Percentiles rank a stretch among this genome's conserved stretches.
These are phyloP conservation scores for Phyllostomus discolor DNA, from an alignment of 2,113 vertebrate genomes.

Conservation along the genomic window DNA sequence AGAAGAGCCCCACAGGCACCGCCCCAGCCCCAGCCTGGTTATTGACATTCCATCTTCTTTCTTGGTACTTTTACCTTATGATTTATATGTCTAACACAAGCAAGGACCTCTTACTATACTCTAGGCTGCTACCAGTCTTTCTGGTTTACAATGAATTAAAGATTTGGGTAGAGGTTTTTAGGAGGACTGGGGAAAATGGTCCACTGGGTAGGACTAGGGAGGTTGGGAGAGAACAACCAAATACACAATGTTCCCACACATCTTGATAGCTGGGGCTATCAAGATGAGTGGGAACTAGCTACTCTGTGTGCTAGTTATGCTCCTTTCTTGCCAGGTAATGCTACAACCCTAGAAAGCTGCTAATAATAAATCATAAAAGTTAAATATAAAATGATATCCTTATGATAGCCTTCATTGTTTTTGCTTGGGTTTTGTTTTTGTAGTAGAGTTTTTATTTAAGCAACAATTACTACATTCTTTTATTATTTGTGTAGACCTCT, in stretches of 20 bases:
- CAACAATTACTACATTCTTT: background rate
- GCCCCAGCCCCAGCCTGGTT: background rate
- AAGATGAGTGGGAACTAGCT: no score
- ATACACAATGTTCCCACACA: background rate
- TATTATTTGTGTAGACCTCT: background rate
- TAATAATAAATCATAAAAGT: background rate
- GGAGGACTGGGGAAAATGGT: background rate
- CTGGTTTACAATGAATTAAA: background rate
- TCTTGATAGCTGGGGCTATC: background rate
- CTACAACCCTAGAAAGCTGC: background rate
- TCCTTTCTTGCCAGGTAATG: background rate
- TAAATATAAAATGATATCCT: background rate
- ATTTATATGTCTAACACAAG: background rate
- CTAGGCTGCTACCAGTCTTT: background rate
- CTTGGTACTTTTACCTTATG: background rate
- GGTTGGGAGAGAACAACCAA: background rate
- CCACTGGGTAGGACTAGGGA: background rate
- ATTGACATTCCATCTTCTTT: background rate
- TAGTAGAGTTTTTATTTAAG: background rate
- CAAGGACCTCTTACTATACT: background rate
- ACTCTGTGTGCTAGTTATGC: background rate
- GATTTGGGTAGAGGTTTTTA: background rate
- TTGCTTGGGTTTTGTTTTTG: no score
- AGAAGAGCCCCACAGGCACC: background rate
- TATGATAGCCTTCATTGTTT: background rate